A percentile compares a stretch with the other conserved stretches of the same genome.
These are phyloP conservation scores for Anthopleura sola DNA, from an alignment of 64 coral and sea anemone species.

Conservation along the genomic window DNA sequence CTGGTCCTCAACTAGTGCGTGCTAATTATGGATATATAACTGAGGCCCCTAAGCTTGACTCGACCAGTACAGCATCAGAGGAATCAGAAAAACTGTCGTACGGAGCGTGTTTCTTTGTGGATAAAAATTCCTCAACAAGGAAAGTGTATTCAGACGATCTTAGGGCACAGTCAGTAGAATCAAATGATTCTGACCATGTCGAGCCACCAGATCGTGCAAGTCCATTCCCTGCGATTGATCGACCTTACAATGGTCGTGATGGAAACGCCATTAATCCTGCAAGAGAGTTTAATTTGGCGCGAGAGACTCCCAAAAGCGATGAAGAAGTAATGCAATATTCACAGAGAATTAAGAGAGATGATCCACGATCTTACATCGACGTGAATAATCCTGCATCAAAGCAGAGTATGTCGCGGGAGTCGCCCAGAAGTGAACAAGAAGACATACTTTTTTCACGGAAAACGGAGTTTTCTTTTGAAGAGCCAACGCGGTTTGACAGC, in stretches of 20 bases:
- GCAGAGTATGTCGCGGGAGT: background rate
- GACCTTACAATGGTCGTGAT: too few species aligned
- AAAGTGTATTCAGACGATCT: background rate
- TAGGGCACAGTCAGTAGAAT: background rate
- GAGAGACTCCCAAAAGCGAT: too few species aligned
- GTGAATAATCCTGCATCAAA: background rate
- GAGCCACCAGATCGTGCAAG: background rate
- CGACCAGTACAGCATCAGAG: background rate
- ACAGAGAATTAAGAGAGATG: too few species aligned
- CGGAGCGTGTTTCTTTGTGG: constrained; percentile 18
- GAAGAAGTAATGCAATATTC: too few species aligned
- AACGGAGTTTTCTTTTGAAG: background rate
- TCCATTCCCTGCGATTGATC: too few species aligned
- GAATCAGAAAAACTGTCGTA: background rate
- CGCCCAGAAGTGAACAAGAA: background rate
- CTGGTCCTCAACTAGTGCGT: background rate
- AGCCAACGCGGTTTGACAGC: background rate
- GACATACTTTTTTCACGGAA: background rate
- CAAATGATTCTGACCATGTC: background rate
- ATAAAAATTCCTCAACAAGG: background rate
- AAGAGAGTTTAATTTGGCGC: too few species aligned
- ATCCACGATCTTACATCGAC: background rate
- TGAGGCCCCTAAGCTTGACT: background rate
- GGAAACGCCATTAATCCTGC: too few species aligned
- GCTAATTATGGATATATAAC: background rate